Evolutionary conservation across 2,888 invertebrate species (phyloP).

Genomic region (Drosophila austrosaltans): DNA sequence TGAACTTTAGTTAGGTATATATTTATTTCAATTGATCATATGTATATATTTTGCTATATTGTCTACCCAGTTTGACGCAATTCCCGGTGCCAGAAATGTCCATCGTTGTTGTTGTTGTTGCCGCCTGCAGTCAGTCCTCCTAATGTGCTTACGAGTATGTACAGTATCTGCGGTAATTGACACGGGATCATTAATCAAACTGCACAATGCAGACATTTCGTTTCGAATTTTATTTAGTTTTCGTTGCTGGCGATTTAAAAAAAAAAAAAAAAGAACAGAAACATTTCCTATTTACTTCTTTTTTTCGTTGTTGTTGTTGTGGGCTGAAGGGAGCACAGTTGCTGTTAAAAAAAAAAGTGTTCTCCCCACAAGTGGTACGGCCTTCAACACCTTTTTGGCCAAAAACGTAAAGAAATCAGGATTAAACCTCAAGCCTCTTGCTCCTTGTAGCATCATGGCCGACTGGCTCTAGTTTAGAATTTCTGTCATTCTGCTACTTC

Average conservation of each 20-base stretch:
- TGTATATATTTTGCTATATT: neutral
- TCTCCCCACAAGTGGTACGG: conserved; percentile 54
- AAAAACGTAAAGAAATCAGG: neutral
- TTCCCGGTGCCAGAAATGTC: neutral
- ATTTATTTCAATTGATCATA: neutral
- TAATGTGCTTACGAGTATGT: conserved; percentile 12
- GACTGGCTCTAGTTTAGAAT: no score
- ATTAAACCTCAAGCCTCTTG: neutral
- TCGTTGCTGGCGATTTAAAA: conserved; percentile 49
- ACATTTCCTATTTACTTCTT: conserved; percentile 1
- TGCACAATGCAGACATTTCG: conserved; percentile 83
- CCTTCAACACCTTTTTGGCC: conserved; percentile 66
- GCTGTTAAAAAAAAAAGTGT: conserved; percentile 31
- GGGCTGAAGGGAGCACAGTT: conserved; percentile 2
- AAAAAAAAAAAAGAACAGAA: neutral
- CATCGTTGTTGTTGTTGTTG: neutral
- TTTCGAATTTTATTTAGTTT: conserved; percentile 76
- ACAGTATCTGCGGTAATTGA: conserved; percentile 82
- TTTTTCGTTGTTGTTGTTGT: neutral
- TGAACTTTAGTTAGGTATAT: neutral
- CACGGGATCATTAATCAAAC: conserved; percentile 84
- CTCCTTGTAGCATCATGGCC: neutral
- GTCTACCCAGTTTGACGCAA: conserved; percentile 2
- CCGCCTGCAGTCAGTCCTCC: neutral
- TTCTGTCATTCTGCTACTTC: no score